Evolutionary conservation across 2,888 invertebrate genomes (phyloP), one percentile per base, ranked within the genome.

Genomic region (Clivina fossor): DNA sequence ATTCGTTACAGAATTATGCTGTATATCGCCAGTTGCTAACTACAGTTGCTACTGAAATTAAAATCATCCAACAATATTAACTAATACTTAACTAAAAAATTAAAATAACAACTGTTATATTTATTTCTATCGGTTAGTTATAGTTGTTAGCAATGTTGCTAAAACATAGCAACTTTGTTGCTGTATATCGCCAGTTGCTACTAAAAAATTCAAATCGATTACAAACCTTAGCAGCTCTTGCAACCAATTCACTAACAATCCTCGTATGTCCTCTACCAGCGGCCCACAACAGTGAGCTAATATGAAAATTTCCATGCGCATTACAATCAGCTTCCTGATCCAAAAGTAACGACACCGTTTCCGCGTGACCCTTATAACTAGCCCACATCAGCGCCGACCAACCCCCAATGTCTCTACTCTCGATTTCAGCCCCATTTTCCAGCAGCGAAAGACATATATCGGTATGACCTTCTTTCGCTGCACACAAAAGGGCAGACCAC

Each of bases 341-440:
- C 61, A 98, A 74, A 35, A 98, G 77, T 51, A 88, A 70, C 58
- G 90, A 82, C 28, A 88, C 84, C 22, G 84, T 81, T 15, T 35
- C 83, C 1, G 26, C 32, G 26, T 57, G 69, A 2, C 73, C 96
- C 72, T 96, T 94, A 77, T 99, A 99, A 5, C 93, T 84, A 0
- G 95, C 93, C 98, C 98, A 99, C 89, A 98, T 93, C 51, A 99
- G 80, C 0, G 97, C 83, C 2, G 95, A 90, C 98, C 98, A 99
- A 28, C 93, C 94, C 63, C 95, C 95, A 81, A 90, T 85, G 71
- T 94, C 93, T 62, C 87, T 82, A 59, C 93, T 89, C 69, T 96
- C 93, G 56, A 95, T 80, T 58, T 84, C 81, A 11, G 91, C 92
- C 48, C 90, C 90, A 69, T 89, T 87, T 65, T 93, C 92, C 56